Conservation (phyloP, 2,113 vertebrate species). For the Saccopteryx bilineata region DNA sequence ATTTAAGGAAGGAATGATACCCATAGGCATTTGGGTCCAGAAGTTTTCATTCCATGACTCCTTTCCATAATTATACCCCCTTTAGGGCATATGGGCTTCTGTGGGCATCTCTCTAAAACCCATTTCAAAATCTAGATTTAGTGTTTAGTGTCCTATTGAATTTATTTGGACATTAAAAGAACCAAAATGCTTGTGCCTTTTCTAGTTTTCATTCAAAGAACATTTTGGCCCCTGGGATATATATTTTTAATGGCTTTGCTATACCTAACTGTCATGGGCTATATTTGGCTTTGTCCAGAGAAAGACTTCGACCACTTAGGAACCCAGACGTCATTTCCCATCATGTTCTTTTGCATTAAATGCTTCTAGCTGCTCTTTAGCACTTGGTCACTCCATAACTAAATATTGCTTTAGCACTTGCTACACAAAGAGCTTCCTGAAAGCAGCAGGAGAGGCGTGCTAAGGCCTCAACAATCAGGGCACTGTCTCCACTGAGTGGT, state of each 20-base stretch:
- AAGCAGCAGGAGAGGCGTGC: slow-evolving; percentile 56
- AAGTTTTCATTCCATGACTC: slow-evolving; percentile 42
- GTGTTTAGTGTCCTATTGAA: neutral
- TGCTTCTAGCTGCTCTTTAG: slow-evolving; percentile 41
- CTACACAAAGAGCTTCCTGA: slow-evolving; percentile 77
- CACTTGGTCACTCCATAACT: slow-evolving; percentile 67
- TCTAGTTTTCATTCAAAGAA: slow-evolving; percentile 69
- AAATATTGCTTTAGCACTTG: slow-evolving; percentile 77
- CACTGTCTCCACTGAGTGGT: slow-evolving; percentile 64
- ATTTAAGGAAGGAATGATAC: slow-evolving; percentile 18
- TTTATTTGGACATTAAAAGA: slow-evolving; percentile 71
- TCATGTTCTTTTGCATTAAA: slow-evolving; percentile 64
- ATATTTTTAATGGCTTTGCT: neutral
- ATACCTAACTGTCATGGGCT: slow-evolving; percentile 63
- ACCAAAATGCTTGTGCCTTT: slow-evolving; percentile 1
- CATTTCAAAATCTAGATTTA: neutral
- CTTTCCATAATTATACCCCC: neutral
- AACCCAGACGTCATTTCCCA: slow-evolving; percentile 58
- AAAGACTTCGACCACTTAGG: slow-evolving; percentile 41
- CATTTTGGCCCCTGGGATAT: slow-evolving; percentile 42
- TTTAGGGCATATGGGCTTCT: neutral
- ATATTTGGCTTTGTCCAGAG: slow-evolving; percentile 49
- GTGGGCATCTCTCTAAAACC: neutral
- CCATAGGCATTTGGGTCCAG: neutral
- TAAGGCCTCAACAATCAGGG: slow-evolving; percentile 52